phyloP scores from a whole-genome alignment of 2,888 invertebrate species.

The Eupithecia insigniata region DNA sequence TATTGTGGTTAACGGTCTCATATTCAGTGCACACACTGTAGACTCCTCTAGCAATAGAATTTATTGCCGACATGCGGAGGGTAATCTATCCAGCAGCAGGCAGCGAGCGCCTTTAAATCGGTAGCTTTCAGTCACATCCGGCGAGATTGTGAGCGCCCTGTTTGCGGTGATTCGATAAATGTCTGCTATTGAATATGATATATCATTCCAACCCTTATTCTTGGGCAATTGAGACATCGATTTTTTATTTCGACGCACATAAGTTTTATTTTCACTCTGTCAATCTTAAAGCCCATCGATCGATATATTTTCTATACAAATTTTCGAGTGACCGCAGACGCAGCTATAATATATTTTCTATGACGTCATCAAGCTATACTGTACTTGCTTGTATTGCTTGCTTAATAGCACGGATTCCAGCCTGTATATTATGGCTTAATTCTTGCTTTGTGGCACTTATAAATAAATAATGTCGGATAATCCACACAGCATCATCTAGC shows the following conservation, averaged over 20 bases:
- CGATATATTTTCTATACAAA: too few relatives aligned
- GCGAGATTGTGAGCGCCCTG: slow-evolving; percentile 39
- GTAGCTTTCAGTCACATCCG: slow-evolving; percentile 54
- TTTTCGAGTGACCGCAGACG: too few relatives aligned
- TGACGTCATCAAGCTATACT: too few relatives aligned
- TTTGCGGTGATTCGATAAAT: slow-evolving; percentile 43
- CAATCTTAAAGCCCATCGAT: too few relatives aligned
- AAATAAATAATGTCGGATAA: not conserved
- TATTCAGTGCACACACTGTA: slow-evolving; percentile 19
- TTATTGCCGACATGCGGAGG: slow-evolving; percentile 58
- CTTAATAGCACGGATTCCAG: too few relatives aligned
- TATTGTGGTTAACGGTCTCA: slow-evolving; percentile 12
- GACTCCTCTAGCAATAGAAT: slow-evolving; percentile 46
- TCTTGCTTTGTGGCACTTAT: not conserved
- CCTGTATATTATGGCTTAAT: too few relatives aligned
- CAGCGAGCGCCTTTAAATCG: slow-evolving; percentile 52
- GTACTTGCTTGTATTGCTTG: too few relatives aligned
- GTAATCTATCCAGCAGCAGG: slow-evolving; percentile 54
- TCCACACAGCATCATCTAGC: too few relatives aligned
- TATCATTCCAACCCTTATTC: slow-evolving; percentile 33
- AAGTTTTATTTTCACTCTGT: not conserved
- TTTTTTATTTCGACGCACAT: slow-evolving; percentile 17
- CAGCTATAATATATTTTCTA: too few relatives aligned
- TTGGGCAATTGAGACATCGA: slow-evolving; percentile 22
- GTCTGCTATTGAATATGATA: slow-evolving; percentile 41